phyloP scores from a whole-genome alignment of 2,113 vertebrate genomes.

The Pogonocichla stellata region DNA sequence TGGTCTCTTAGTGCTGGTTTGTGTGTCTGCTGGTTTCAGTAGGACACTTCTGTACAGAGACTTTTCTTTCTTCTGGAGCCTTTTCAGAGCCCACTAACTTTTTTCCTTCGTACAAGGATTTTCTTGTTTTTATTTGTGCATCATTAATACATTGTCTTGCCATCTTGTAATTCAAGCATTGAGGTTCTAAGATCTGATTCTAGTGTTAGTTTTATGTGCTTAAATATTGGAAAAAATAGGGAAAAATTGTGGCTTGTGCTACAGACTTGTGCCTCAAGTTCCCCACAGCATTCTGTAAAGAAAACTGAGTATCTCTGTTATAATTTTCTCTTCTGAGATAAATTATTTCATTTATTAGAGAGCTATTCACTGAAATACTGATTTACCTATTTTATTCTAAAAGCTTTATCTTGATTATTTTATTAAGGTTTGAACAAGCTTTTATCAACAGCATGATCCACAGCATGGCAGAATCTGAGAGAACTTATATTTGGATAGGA shows the following conservation, averaged over 20 bases:
- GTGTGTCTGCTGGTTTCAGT: not conserved
- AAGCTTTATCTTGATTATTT: slow-evolving; percentile 32
- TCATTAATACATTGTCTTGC: not conserved
- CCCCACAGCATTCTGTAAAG: not conserved
- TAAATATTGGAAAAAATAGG: not conserved
- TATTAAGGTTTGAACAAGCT: slow-evolving; percentile 90
- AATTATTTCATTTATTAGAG: not conserved
- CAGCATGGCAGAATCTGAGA: slow-evolving; percentile 65
- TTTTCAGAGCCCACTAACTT: not conserved
- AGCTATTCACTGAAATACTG: not conserved
- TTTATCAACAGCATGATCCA: slow-evolving; percentile 89
- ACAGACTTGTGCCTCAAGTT: not conserved
- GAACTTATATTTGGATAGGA: slow-evolving; percentile 87
- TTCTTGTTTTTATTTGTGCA: not conserved
- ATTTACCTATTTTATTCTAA: slow-evolving; percentile 14
- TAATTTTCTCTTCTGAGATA: not conserved
- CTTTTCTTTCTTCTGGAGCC: not conserved
- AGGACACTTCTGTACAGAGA: not conserved
- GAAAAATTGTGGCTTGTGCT: not conserved
- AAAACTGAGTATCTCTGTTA: not conserved
- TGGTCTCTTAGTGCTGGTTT: not conserved
- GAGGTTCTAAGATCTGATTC: not conserved
- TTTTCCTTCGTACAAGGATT: not conserved
- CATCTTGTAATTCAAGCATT: not conserved
- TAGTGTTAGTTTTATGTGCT: not conserved